Percentiles rank a stretch among this genome's conserved stretches.
These are phyloP conservation scores for Heteromyza rotundicornis DNA, from an alignment of 2,888 invertebrate genomes.

Conservation along the genomic window DNA sequence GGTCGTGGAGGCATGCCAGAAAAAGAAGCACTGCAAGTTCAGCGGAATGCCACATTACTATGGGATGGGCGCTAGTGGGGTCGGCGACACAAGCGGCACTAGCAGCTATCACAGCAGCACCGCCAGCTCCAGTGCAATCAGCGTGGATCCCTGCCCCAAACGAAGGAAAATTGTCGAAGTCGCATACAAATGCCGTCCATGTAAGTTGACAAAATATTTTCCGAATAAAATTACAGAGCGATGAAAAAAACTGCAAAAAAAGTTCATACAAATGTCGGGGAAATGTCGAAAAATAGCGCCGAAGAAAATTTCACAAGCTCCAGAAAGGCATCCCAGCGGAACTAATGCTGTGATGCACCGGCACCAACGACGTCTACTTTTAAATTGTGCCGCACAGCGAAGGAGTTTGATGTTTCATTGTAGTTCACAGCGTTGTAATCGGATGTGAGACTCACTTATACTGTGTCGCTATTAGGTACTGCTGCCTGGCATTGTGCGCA, in stretches of 20 bases:
- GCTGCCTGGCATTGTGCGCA: too few relatives aligned
- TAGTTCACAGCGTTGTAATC: conserved; percentile 15
- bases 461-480: too few relatives aligned
- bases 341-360: conserved; percentile 13
- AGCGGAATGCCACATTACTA: conserved; percentile 86
- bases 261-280: too few relatives aligned
- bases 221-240: too few relatives aligned
- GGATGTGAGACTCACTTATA: conserved; percentile 6
- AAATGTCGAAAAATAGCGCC: too few relatives aligned
- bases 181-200: conserved; percentile 95
- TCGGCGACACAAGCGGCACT: conserved; percentile 57
- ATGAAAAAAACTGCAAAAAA: too few relatives aligned
- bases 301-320: conserved; percentile 28
- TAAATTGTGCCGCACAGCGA: too few relatives aligned
- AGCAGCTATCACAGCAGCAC: conserved; percentile 60
- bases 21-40: conserved; percentile 90
- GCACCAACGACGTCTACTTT: too few relatives aligned
- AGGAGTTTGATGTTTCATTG: background rate
- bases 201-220: conserved; percentile 70
- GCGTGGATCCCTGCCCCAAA: conserved; percentile 83
- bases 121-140: conserved; percentile 52
- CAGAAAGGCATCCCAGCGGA: conserved; percentile 42
- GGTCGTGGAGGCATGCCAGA: conserved; percentile 92
- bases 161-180: conserved; percentile 93
- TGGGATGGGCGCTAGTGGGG: conserved; percentile 69